A percentile compares a stretch with the other conserved stretches of the same genome.
phyloP scores from a whole-genome alignment of 2,113 vertebrate genomes.

The Lathamus discolor region DNA sequence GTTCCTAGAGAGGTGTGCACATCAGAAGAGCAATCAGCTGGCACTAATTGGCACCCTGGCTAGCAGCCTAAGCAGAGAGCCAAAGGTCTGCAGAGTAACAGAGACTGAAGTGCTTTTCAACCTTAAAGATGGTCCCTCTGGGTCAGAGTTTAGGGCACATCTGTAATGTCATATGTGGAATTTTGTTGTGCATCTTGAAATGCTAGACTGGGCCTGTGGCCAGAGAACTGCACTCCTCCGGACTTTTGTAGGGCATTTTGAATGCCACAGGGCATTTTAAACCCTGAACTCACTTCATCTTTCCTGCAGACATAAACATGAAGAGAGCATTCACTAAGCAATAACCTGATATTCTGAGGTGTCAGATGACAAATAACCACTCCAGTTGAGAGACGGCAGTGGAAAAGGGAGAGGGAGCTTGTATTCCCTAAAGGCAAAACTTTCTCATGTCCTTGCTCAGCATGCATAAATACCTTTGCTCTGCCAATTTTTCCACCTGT shows the following conservation, averaged over 20 bases:
- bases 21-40: slow-evolving; percentile 6
- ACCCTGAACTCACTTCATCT: background rate
- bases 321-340: background rate
- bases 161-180: background rate
- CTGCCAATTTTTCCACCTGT: background rate
- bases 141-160: accelerated
- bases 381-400: background rate
- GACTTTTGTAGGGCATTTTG: background rate
- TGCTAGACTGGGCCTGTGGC: background rate
- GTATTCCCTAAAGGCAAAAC: background rate
- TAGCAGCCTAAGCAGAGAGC: background rate
- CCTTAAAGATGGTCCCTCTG: background rate
- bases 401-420: accelerated
- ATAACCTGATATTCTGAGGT: background rate
- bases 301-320: background rate
- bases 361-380: background rate
- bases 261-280: background rate
- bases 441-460: background rate
- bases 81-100: background rate
- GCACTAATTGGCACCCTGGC: slow-evolving; percentile 52
- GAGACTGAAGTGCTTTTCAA: background rate
- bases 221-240: background rate
- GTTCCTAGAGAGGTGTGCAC: slow-evolving; percentile 16
- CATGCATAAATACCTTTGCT: accelerated
- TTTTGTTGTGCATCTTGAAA: background rate